Evolutionary conservation across 1,140 invertebrate genomes (phyloP).

Genomic region (Reticulitermes speratus): DNA sequence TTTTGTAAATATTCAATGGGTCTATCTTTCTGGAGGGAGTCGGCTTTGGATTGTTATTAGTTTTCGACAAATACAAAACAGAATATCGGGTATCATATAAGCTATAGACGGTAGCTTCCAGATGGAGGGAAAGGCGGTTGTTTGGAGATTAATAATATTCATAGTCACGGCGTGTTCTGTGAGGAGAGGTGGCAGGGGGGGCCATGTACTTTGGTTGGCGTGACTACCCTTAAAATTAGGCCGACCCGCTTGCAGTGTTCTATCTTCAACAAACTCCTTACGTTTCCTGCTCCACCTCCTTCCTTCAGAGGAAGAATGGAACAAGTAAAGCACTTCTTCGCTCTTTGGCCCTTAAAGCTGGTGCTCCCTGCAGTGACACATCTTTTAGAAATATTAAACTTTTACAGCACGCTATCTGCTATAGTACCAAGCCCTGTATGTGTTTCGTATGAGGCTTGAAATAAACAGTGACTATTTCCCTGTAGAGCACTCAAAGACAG

Average conservation of each 20-base stretch:
- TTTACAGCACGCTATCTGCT: no score
- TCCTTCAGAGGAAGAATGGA: background rate
- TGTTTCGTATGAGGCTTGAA: no score
- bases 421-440: no score
- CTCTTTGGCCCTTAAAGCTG: no score
- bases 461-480: no score
- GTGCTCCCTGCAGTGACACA: no score
- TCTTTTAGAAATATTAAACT: no score
- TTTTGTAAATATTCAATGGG: background rate
- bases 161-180: background rate
- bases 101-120: background rate
- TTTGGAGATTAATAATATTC: slow-evolving; percentile 7
- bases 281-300: background rate
- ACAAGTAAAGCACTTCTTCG: background rate
- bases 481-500: no score
- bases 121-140: background rate
- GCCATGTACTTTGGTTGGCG: background rate
- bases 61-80: background rate
- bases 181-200: background rate
- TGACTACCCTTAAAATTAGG: slow-evolving; percentile 6
- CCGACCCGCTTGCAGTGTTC: background rate
- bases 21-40: background rate
- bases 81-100: background rate
- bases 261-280: slow-evolving; percentile 12
- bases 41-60: background rate